Evolutionary conservation across 1,140 invertebrate genomes (phyloP).

Genomic region (Zaprionus nigranus): DNA sequence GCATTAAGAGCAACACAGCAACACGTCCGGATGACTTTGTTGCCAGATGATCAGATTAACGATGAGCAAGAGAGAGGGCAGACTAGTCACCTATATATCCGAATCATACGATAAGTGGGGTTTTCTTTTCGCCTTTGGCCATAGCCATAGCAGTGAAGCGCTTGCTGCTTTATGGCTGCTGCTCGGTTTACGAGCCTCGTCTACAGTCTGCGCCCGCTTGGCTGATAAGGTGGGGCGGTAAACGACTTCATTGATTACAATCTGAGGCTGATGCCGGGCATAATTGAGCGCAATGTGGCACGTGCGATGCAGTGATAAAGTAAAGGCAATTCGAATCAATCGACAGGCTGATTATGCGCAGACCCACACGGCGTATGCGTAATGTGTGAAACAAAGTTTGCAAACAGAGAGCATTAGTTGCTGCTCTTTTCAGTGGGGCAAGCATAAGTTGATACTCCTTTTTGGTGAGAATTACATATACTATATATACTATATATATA

Average conservation of each 20-base stretch:
- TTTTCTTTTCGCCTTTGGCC: neutral
- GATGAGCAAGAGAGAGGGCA: neutral
- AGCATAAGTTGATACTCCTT: neutral
- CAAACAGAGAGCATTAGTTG: no score
- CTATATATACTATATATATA: neutral
- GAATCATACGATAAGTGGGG: conserved; percentile 7
- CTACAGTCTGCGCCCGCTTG: conserved; percentile 20
- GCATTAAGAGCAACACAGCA: neutral
- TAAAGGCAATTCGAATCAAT: neutral
- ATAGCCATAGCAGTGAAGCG: neutral
- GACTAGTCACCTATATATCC: neutral
- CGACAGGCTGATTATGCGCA: neutral
- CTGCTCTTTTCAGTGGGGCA: no score
- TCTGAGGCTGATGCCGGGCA: conserved; percentile 50
- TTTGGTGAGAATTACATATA: no score
- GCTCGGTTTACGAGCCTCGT: conserved; percentile 26
- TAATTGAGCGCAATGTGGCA: conserved; percentile 29
- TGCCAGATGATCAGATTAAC: neutral
- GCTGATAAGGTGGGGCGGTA: conserved; percentile 62
- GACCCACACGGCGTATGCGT: conserved; percentile 23
- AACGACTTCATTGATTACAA: conserved; percentile 62
- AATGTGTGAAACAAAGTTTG: conserved; percentile 17
- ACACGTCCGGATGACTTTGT: conserved; percentile 2
- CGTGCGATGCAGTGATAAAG: conserved; percentile 13
- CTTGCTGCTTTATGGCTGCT: conserved; percentile 33